Evolutionary conservation across 2,113 vertebrate species (phyloP).

Genomic region (Dunckerocampus dactyliophorus): DNA sequence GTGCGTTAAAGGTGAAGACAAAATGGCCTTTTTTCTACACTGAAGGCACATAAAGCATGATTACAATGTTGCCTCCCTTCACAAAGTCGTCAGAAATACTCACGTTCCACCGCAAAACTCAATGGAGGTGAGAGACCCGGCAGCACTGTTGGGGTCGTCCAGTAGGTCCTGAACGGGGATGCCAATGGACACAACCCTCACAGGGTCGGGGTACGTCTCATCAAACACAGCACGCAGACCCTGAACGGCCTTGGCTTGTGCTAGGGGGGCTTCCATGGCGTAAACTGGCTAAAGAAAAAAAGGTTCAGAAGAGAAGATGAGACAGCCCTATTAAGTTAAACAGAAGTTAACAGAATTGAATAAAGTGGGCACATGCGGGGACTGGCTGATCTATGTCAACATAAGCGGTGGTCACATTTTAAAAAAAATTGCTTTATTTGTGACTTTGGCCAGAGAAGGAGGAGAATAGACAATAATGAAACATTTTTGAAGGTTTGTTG

Average conservation of each 20-base stretch:
- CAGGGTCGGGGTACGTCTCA: constrained; percentile 95
- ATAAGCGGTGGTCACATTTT: too few relatives aligned
- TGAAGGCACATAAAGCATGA: not conserved
- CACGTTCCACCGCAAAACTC: constrained; percentile 98
- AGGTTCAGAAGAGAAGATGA: not conserved
- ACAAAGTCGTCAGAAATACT: constrained; percentile 62
- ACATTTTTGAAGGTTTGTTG: not conserved
- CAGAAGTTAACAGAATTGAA: too few relatives aligned
- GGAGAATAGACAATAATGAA: too few relatives aligned
- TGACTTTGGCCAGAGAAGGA: too few relatives aligned
- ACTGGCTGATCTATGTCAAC: not conserved
- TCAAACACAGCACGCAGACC: constrained; percentile 95
- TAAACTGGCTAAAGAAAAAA: constrained; percentile 77
- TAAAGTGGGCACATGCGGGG: not conserved
- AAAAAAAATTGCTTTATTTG: too few relatives aligned
- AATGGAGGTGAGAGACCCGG: constrained; percentile 85
- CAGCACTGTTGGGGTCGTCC: constrained; percentile 82
- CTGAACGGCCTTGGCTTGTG: constrained; percentile 91
- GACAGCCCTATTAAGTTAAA: not conserved
- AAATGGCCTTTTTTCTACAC: not conserved
- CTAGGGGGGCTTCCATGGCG: constrained; percentile 83
- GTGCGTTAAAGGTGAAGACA: not conserved
- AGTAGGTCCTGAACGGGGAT: constrained; percentile 85
- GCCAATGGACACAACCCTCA: constrained; percentile 92
- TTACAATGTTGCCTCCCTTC: too few relatives aligned